These are phyloP conservation scores for Spilosoma lubricipeda DNA, from an alignment of 2,888 invertebrate genomes.

Conservation along the genomic window DNA sequence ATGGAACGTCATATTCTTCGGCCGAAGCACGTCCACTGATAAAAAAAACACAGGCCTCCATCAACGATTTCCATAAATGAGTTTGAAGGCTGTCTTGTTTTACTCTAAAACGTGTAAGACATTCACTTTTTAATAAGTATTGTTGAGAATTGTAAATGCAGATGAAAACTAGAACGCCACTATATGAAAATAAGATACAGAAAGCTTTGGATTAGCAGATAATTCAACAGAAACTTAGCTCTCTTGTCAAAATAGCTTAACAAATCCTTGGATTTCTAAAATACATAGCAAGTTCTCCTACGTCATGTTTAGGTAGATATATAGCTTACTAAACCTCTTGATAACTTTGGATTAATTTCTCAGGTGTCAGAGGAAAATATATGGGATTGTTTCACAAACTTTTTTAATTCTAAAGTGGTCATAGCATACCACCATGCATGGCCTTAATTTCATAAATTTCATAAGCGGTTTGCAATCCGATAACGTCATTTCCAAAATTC, in stretches of 20 bases:
- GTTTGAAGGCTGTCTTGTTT: too few relatives aligned
- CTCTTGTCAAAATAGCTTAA: too few relatives aligned
- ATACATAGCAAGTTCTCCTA: neutral
- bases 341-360: neutral
- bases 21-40: too few relatives aligned
- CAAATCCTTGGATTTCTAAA: neutral
- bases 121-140: too few relatives aligned
- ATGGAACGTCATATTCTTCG: too few relatives aligned
- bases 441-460: neutral
- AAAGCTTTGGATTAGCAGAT: neutral
- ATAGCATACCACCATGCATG: neutral
- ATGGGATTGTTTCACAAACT: neutral
- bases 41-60: too few relatives aligned
- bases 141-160: too few relatives aligned
- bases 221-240: neutral
- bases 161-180: too few relatives aligned
- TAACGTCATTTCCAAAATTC: neutral
- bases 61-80: too few relatives aligned
- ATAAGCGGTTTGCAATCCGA: neutral
- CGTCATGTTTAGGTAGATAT: neutral
- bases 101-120: too few relatives aligned
- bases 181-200: neutral
- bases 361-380: neutral
- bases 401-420: neutral
- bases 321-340: too few relatives aligned